Evolutionary conservation across 1,140 invertebrate genomes (phyloP), one percentile per base, ranked within the genome.

Genomic region (Drosophila nebulosa): DNA sequence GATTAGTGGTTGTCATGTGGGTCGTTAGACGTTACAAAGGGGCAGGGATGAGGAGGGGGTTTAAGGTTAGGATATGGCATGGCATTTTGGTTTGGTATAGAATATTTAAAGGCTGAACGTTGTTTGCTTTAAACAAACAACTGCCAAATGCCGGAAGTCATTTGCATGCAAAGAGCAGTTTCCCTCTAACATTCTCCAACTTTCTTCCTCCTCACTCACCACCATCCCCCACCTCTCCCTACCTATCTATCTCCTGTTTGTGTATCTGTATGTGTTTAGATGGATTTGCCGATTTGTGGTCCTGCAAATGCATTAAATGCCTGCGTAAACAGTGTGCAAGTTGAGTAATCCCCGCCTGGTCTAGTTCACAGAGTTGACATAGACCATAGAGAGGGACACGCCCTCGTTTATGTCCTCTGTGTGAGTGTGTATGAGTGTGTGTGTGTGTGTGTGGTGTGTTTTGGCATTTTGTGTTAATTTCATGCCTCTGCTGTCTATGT

Each of bases 391-490:
- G 60, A 30, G 27, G 6, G 69, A 64, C 74, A 86, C 80, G 81
- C 80, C 80, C 64, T 70, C 69, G 16, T 46, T 16, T 42, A 18
- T 46, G 16, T 42, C 39, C 14, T 39, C 36, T 16, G 6, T 42
- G 5, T 16, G 5, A 7, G 0, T 42, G 4, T 42, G 1, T 42
- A 1, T 46, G 1, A 4, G 0, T 68, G 39, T 64, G 2, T 10
- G 9, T 67, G 52, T 64, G 39, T 78, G 65, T 59, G 46, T 64
- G 42, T 65, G 51, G 46, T 68, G 61, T 88, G 78, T 88, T 88
- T 88, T 88, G 84, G 83, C 83, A 88, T 88, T 80, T 78, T 85
- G 83, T 88, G 83, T 88, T 88, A 88, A 88, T 88, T 88, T 86
- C 83, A 88, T 85, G 80, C 65, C 79, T 46, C 39, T 46, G 39